Evolutionary conservation across 2,797 vertebrate genomes (phyloP).

Genomic region (Melanotaenia parkinsoni): DNA sequence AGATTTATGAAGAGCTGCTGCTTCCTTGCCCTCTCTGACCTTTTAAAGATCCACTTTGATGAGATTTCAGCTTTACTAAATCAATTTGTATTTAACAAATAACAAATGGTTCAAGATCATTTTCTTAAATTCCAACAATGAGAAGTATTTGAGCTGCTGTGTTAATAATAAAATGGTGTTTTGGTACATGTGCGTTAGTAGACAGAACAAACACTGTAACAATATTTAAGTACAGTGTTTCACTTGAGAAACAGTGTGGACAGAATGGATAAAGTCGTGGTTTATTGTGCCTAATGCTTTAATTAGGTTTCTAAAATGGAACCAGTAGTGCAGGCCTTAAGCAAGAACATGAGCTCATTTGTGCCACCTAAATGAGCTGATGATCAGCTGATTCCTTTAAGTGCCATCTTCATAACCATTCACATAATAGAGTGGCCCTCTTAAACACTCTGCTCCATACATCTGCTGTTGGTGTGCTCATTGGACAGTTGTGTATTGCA

Average conservation of each 20-base stretch:
- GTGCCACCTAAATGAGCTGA: conserved; percentile 45
- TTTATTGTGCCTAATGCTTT: conserved; percentile 39
- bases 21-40: conserved; percentile 14
- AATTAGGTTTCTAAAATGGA: conserved; percentile 45
- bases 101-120: neutral
- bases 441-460: conserved; percentile 22
- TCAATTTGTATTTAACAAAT: conserved; percentile 18
- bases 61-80: conserved; percentile 36
- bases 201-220: conserved; percentile 3
- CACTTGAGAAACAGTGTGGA: conserved; percentile 14
- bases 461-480: conserved; percentile 10
- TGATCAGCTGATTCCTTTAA: conserved; percentile 55
- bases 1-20: conserved; percentile 26
- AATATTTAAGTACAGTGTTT: conserved; percentile 14
- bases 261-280: conserved; percentile 18
- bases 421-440: conserved; percentile 37
- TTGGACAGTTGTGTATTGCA: conserved; percentile 27
- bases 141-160: too few species aligned
- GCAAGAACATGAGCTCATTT: conserved; percentile 40
- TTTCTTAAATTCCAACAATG: too few species aligned
- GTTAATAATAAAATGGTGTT: neutral
- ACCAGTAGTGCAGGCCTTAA: neutral
- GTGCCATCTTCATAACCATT: conserved; percentile 35
- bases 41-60: conserved; percentile 46
- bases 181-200: conserved; percentile 5